Percentiles rank a stretch among this genome's conserved stretches.
Conservation (phyloP, 2,888 invertebrate genomes). For the Schizaphis graminum region DNA sequence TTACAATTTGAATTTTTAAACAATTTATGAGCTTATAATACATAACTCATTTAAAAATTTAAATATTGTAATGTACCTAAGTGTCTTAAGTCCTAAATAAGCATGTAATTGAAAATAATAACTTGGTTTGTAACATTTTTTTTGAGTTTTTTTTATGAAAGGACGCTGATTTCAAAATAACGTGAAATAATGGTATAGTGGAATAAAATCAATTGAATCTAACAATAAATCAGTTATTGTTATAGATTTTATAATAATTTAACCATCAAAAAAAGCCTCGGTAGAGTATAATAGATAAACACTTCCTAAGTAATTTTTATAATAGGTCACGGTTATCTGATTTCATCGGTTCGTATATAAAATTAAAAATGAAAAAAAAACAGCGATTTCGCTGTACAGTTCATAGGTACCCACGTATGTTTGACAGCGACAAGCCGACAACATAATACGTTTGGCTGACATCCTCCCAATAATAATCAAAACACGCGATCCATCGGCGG, state of each 20-base stretch:
- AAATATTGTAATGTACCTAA: background rate
- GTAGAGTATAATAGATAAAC: background rate
- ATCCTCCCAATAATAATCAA: constrained; percentile 1
- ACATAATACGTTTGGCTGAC: background rate
- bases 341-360: background rate
- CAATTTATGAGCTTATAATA: background rate
- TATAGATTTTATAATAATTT: background rate
- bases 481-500: background rate
- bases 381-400: background rate
- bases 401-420: background rate
- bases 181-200: background rate
- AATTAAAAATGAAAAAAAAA: background rate
- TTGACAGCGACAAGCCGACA: background rate
- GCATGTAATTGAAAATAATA: background rate
- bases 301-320: background rate
- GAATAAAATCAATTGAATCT: background rate
- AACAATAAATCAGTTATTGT: background rate
- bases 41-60: fast-evolving
- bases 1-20: background rate
- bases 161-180: background rate
- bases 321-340: background rate
- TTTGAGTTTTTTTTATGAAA: background rate
- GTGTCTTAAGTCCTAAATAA: background rate
- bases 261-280: background rate
- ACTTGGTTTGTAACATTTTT: background rate